These are phyloP conservation scores for Leucophenga montana DNA, from an alignment of 2,888 invertebrate species.

Conservation along the genomic window DNA sequence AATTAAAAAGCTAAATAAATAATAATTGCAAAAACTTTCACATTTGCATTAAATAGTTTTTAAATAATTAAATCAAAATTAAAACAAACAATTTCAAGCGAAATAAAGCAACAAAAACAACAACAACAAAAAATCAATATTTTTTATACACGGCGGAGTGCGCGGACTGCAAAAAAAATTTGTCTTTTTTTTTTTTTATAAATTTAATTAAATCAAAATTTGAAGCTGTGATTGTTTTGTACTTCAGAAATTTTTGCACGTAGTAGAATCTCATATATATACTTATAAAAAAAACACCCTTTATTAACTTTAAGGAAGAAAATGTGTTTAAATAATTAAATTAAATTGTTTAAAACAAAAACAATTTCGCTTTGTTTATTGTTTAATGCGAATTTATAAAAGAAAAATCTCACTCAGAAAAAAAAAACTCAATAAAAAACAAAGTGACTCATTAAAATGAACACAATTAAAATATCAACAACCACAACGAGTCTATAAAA, in stretches of 20 bases:
- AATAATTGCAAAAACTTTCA: not conserved
- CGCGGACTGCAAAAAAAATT: not conserved
- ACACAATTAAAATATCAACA: not conserved
- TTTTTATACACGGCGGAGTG: not conserved
- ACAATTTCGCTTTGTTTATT: too few relatives aligned
- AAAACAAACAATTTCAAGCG: not conserved
- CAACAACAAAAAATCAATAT: constrained; percentile 11
- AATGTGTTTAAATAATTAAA: not conserved
- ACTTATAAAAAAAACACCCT: too few relatives aligned
- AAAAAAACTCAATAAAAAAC: not conserved
- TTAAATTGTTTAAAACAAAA: not conserved
- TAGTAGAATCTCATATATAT: too few relatives aligned
- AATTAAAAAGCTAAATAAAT: not conserved
- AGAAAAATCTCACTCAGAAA: not conserved
- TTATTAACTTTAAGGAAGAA: too few relatives aligned
- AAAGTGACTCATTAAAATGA: constrained; percentile 3
- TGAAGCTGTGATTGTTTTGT: constrained; percentile 16
- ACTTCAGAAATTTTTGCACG: too few relatives aligned
- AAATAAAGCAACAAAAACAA: too few relatives aligned
- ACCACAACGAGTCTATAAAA: too few relatives aligned
- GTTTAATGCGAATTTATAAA: too few relatives aligned
- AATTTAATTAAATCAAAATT: constrained; percentile 1
- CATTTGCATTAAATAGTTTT: too few relatives aligned
- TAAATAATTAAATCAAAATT: not conserved
- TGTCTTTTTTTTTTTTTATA: too few relatives aligned